Evolutionary conservation across 2,888 invertebrate genomes (phyloP).

Genomic region (Agrochola litura): DNA sequence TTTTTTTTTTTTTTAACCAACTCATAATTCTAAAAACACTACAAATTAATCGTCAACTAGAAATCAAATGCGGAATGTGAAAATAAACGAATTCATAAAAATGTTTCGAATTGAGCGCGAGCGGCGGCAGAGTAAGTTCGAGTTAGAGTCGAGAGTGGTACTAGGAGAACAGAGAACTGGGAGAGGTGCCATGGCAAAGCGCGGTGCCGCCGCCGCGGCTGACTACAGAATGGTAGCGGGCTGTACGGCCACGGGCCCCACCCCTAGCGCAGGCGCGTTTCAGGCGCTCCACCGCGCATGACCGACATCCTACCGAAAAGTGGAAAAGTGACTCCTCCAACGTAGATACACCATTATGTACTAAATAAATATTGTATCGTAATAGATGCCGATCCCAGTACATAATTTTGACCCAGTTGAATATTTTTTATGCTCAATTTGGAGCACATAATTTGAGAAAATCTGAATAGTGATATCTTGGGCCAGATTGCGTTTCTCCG

Average conservation of each 20-base stretch:
- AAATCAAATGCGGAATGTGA: conserved; percentile 75
- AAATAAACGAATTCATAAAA: conserved; percentile 81
- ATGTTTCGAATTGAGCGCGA: conserved; percentile 77
- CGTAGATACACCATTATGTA: conserved; percentile 89
- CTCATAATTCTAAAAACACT: conserved; percentile 78
- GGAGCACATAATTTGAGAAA: conserved; percentile 60
- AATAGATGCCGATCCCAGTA: conserved; percentile 81
- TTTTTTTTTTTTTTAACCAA: conserved; percentile 64
- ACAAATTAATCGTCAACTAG: conserved; percentile 75
- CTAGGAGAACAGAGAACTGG: conserved; percentile 72
- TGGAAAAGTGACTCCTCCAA: conserved; percentile 90
- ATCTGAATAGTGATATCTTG: conserved; percentile 56
- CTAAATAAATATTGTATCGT: conserved; percentile 89
- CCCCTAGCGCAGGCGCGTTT: conserved; percentile 87
- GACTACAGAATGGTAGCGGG: conserved; percentile 88
- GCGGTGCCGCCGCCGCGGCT: conserved; percentile 86
- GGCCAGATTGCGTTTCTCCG: conserved; percentile 46
- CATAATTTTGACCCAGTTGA: conserved; percentile 83
- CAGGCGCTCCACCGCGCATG: conserved; percentile 82
- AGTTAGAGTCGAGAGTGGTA: conserved; percentile 73
- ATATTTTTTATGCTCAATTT: conserved; percentile 75
- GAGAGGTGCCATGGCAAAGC: conserved; percentile 76
- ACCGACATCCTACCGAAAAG: conserved; percentile 89
- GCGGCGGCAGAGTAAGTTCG: conserved; percentile 82
- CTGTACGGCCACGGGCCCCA: conserved; percentile 85